Evolutionary conservation across 2,888 invertebrate genomes (phyloP).

Genomic region (Slavum lentiscoides): DNA sequence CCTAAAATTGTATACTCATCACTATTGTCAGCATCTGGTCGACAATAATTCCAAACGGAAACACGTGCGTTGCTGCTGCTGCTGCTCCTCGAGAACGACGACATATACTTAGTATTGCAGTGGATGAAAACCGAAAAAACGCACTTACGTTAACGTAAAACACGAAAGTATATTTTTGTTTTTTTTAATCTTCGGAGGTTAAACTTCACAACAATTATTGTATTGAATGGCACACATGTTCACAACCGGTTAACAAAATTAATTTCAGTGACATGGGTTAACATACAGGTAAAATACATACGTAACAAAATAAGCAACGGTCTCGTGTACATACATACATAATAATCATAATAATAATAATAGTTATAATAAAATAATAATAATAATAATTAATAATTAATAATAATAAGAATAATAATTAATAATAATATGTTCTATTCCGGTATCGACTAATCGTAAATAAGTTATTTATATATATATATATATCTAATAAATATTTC

Average conservation of each 20-base stretch:
- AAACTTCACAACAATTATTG: conserved; percentile 51
- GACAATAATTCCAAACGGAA: too few relatives aligned
- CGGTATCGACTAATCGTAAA: conserved; percentile 40
- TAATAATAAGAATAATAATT: conserved; percentile 15
- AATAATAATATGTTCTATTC: conserved; percentile 43
- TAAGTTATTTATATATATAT: conserved; percentile 6
- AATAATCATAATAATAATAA: conserved; percentile 34
- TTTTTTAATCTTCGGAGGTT: conserved; percentile 40
- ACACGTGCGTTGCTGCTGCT: too few relatives aligned
- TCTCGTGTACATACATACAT: conserved; percentile 36
- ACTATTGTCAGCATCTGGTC: too few relatives aligned
- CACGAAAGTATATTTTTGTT: conserved; percentile 48
- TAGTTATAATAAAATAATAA: neutral
- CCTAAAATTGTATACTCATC: too few relatives aligned
- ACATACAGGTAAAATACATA: conserved; percentile 4
- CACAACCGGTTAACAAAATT: conserved; percentile 50
- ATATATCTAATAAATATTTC: conserved; percentile 51
- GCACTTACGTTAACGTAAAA: conserved; percentile 17
- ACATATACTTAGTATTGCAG: neutral
- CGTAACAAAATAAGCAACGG: conserved; percentile 40
- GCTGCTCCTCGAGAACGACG: neutral
- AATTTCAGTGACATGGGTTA: conserved; percentile 47
- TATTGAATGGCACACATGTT: conserved; percentile 50
- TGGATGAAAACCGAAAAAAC: neutral
- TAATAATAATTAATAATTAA: conserved; percentile 16